Evolutionary conservation across 2,888 invertebrate species (phyloP), one percentile per base, ranked within the genome.

Genomic region (Cheilosia variabilis): DNA sequence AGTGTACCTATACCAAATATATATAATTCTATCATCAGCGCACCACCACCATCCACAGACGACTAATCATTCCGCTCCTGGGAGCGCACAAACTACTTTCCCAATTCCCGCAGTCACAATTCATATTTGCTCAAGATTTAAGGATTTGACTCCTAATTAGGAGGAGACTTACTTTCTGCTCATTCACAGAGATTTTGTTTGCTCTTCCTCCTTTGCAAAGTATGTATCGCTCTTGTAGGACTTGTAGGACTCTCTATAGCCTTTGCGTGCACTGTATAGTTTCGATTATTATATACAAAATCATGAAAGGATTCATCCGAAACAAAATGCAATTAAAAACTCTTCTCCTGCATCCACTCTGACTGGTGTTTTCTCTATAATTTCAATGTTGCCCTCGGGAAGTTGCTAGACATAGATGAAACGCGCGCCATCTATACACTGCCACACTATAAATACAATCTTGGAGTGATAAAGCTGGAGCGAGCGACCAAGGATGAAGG

Each of bases 321-420:
- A 81, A 87, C 77, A 77, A 81, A 86, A 77, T 81, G 86, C 86
- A 87, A 82, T 87, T 87, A 87, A 87, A 84, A 87, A 77, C 65
- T 87, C 81, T 77, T 81, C 80, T 71, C 47, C 22, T 27, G 10
- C 22, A 19, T 52, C 24, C 57, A 37, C 17, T 24, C 7, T 15
- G 31, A 9, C 34, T 63, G 47, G 10, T 24, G 45, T 37, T 63
- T 52, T n/a, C 17, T 43, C 55, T 63, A 75, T 65, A 72, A 62
- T 68, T 78, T 78, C 62, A 73, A 73, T 78, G 73, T 78, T 63
- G 55, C 55, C 65, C 53, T n/a, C 17, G 45, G 53, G 69, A 62
- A 52, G 24, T 52, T 22, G 45, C 71, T 62, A 81, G 34, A 37
- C 37, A 37, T 57, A 57, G 57, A 41, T 37, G 55, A 45, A 72